Conservation (phyloP, 2,113 vertebrate genomes). For the Alethe diademata region DNA sequence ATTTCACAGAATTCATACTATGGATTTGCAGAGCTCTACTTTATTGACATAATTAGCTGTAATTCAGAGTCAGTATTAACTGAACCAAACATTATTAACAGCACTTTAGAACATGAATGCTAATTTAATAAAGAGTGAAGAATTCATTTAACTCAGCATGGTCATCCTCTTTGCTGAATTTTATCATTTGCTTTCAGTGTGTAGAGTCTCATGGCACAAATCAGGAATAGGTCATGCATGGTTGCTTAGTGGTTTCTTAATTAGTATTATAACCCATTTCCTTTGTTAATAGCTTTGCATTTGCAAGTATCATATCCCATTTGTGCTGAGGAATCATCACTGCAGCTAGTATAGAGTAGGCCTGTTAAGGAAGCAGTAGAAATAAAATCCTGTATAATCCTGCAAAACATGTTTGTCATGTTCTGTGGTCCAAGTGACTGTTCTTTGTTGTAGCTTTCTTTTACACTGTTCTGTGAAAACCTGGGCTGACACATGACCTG, state of each 20-base stretch:
- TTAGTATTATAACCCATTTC: conserved; percentile 36
- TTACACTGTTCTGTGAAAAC: background rate
- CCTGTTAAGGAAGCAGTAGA: background rate
- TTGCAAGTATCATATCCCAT: background rate
- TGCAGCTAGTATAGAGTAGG: background rate
- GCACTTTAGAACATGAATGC: background rate
- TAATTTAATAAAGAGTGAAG: conserved; percentile 34
- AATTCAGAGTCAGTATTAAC: background rate
- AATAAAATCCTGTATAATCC: background rate
- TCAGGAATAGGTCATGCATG: conserved; percentile 9
- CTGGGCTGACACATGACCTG: background rate
- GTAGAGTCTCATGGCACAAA: background rate
- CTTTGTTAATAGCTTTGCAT: conserved; percentile 44
- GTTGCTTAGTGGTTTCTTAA: conserved; percentile 30
- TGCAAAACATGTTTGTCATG: background rate
- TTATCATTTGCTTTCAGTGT: conserved; percentile 12
- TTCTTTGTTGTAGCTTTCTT: background rate
- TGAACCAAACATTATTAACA: background rate
- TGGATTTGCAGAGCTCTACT: background rate
- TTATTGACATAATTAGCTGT: conserved; percentile 22
- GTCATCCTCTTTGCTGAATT: conserved; percentile 2
- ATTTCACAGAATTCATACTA: background rate
- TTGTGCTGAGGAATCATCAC: background rate
- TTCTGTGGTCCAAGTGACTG: background rate
- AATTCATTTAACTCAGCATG: conserved; percentile 3